phyloP scores from a whole-genome alignment of 2,797 vertebrate species.

The Morus bassanus region DNA sequence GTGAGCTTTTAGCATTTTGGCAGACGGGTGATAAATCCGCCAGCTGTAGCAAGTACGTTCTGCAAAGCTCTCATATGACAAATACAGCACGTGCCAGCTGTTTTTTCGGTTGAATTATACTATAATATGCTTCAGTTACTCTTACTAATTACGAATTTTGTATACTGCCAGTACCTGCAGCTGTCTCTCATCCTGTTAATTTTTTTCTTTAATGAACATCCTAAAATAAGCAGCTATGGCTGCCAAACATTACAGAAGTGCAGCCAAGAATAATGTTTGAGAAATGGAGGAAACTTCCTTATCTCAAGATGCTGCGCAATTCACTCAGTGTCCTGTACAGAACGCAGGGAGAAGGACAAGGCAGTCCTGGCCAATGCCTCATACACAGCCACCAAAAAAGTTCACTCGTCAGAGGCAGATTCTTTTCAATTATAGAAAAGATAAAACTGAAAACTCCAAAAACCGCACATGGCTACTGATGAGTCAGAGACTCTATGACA shows the following conservation, averaged over 20 bases:
- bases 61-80: constrained; percentile 70
- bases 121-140: constrained; percentile 78
- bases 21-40: constrained; percentile 54
- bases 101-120: constrained; percentile 72
- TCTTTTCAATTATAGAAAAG: neutral
- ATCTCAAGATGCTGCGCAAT: constrained; percentile 10
- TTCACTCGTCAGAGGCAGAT: neutral
- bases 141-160: constrained; percentile 77
- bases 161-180: constrained; percentile 78
- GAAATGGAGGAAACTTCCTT: constrained; percentile 29
- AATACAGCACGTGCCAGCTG: constrained; percentile 74
- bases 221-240: constrained; percentile 60
- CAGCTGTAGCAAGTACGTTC: constrained; percentile 68
- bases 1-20: constrained; percentile 55
- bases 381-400: neutral
- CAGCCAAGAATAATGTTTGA: constrained; percentile 66
- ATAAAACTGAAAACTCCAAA: neutral
- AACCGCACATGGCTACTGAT: neutral
- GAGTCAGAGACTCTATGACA: neutral
- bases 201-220: constrained; percentile 61
- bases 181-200: constrained; percentile 74
- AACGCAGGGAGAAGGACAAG: neutral
- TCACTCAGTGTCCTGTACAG: neutral
- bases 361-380: neutral
- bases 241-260: constrained; percentile 70